Conservation (phyloP, 1,140 invertebrate species). For the Alviniconcha marisindica region DNA sequence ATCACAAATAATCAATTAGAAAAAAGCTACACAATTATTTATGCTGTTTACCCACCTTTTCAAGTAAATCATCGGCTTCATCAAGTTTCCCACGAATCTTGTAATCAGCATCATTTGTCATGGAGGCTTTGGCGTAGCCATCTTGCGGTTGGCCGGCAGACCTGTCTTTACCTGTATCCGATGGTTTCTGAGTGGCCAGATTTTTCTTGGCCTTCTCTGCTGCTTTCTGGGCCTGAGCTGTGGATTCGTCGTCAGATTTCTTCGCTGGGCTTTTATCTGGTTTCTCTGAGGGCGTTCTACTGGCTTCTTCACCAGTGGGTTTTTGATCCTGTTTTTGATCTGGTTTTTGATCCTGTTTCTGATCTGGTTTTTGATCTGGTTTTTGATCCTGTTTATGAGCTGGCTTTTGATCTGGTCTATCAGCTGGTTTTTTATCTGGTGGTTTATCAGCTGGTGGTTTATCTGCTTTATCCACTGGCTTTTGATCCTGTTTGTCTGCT, state of each 20-base stretch:
- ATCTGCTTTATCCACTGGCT: constrained; percentile 36
- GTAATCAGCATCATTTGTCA: constrained; percentile 58
- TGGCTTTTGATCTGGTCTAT: too few species aligned
- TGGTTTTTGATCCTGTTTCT: too few species aligned
- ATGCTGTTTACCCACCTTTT: constrained; percentile 46
- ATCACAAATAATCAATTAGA: not conserved
- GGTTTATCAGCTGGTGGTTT: not conserved
- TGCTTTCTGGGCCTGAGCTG: too few species aligned
- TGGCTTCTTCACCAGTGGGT: too few species aligned
- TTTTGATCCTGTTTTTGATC: too few species aligned
- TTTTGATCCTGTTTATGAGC: too few species aligned
- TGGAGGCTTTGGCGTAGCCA: constrained; percentile 46
- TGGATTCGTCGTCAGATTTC: too few species aligned
- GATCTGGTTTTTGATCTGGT: too few species aligned
- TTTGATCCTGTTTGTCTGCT: constrained; percentile 29
- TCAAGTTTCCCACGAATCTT: constrained; percentile 55
- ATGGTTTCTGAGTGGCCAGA: not conserved
- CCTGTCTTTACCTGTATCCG: not conserved
- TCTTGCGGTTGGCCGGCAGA: not conserved
- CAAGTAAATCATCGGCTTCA: constrained; percentile 53
- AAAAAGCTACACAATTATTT: not conserved
- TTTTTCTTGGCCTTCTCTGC: not conserved
- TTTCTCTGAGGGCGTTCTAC: too few species aligned
- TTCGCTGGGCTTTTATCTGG: too few species aligned
- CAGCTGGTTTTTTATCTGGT: too few species aligned